These are phyloP conservation scores for Prunella fulvescens DNA, from an alignment of 2,113 vertebrate species.

Conservation along the genomic window DNA sequence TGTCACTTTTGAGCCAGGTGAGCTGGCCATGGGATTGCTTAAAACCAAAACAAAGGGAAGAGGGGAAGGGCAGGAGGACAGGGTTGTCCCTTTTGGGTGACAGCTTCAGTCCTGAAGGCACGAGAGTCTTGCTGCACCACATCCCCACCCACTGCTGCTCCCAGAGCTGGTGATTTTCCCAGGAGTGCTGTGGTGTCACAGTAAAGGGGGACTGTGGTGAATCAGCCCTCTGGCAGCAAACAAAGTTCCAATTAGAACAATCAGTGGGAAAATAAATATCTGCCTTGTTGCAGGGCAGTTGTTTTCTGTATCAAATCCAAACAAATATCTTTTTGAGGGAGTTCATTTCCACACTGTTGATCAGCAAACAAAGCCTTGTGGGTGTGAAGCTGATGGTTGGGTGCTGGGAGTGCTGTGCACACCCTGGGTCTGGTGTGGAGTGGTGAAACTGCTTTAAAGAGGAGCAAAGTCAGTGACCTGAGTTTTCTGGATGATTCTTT, in stretches of 20 bases:
- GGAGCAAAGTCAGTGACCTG: not conserved
- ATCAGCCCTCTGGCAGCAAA: slow-evolving; percentile 16
- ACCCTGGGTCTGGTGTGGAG: rapidly evolving
- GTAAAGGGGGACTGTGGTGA: not conserved
- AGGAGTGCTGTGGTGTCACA: not conserved
- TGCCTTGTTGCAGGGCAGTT: not conserved
- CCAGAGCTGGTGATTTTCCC: not conserved
- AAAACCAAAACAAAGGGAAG: not conserved
- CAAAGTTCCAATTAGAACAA: slow-evolving; percentile 25
- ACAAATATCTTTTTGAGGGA: not conserved
- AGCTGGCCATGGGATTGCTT: not conserved
- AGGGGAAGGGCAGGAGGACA: not conserved
- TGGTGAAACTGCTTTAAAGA: not conserved
- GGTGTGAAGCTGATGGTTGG: not conserved
- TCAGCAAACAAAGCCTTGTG: slow-evolving; percentile 20
- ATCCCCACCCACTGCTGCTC: not conserved
- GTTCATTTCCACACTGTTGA: slow-evolving; percentile 12
- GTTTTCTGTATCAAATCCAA: slow-evolving; percentile 22
- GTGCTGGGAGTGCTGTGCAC: not conserved
- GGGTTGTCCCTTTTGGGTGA: not conserved
- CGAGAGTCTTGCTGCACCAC: not conserved
- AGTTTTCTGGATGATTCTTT: not conserved
- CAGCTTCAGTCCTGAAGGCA: not conserved
- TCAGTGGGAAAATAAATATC: slow-evolving; percentile 25
- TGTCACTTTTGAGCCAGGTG: not conserved